Evolutionary conservation across 2,797 vertebrate genomes (phyloP).

Genomic region (Hoplostethus mediterraneus): DNA sequence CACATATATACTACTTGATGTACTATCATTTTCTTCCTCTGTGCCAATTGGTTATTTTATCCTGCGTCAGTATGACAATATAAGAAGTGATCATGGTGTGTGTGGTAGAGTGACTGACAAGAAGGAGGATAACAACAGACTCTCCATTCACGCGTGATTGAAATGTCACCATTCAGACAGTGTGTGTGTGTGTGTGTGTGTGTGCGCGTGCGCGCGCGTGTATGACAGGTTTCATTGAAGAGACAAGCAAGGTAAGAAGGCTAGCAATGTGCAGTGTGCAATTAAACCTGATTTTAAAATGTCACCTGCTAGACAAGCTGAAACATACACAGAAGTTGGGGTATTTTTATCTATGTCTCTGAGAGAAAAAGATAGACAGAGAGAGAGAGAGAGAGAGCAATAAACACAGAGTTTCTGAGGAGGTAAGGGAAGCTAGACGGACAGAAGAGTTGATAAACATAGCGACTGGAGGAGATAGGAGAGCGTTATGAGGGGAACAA

Average conservation of each 20-base stretch:
- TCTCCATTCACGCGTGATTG: conserved; percentile 40
- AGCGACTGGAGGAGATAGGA: neutral
- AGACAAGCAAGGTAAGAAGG: conserved; percentile 24
- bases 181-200: conserved; percentile 5
- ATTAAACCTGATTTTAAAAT: conserved; percentile 63
- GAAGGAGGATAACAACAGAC: conserved; percentile 31
- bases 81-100: conserved; percentile 14
- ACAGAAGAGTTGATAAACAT: neutral
- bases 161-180: conserved; percentile 52
- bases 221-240: conserved; percentile 10
- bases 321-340: conserved; percentile 34
- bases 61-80: conserved; percentile 23
- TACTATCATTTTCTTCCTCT: conserved; percentile 1
- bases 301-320: conserved; percentile 49
- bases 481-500: neutral
- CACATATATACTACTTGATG: too few species aligned
- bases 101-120: conserved; percentile 26
- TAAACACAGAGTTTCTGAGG: neutral
- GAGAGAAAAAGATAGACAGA: conserved; percentile 1
- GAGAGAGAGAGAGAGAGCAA: neutral
- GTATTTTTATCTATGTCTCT: conserved; percentile 28
- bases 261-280: conserved; percentile 24
- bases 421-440: neutral
- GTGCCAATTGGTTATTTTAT: conserved; percentile 12
- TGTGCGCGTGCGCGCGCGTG: neutral